These are phyloP conservation scores for Neoascia interrupta DNA, from an alignment of 2,888 invertebrate species.

Conservation along the genomic window DNA sequence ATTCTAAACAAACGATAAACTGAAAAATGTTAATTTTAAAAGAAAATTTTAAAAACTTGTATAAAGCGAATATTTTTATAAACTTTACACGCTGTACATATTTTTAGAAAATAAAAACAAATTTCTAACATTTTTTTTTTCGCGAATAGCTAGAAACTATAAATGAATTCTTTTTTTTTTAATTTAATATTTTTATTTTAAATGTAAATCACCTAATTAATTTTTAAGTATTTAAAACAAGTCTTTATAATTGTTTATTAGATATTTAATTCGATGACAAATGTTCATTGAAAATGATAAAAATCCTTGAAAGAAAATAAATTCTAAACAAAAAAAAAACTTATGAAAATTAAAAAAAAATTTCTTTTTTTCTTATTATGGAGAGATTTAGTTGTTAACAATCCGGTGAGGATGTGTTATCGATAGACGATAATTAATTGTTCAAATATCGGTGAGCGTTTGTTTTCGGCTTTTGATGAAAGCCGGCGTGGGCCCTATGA, in stretches of 20 bases:
- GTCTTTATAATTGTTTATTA: slow-evolving; percentile 47
- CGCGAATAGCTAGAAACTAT: slow-evolving; percentile 47
- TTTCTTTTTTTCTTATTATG: not conserved
- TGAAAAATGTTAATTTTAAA: slow-evolving; percentile 57
- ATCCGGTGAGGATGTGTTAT: too few species aligned
- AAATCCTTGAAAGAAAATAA: slow-evolving; percentile 39
- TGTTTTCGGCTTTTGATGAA: too few species aligned
- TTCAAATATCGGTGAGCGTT: not conserved
- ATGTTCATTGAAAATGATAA: not conserved
- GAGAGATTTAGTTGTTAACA: not conserved
- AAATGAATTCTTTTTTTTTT: slow-evolving; percentile 41
- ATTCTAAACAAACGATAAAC: slow-evolving; percentile 68
- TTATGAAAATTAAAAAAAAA: slow-evolving; percentile 11
- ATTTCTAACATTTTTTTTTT: slow-evolving; percentile 18
- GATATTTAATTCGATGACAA: slow-evolving; percentile 39
- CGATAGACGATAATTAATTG: too few species aligned
- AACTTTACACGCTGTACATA: slow-evolving; percentile 54
- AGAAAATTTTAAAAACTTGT: slow-evolving; percentile 36
- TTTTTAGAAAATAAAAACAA: not conserved
- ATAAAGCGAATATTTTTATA: slow-evolving; percentile 62
- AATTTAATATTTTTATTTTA: slow-evolving; percentile 32
- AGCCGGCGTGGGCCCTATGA: too few species aligned
- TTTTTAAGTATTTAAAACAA: slow-evolving; percentile 61
- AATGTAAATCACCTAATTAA: slow-evolving; percentile 46
- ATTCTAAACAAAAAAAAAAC: slow-evolving; percentile 55